phyloP scores from a whole-genome alignment of 2,113 vertebrate species.

The Chroicocephalus ridibundus region DNA sequence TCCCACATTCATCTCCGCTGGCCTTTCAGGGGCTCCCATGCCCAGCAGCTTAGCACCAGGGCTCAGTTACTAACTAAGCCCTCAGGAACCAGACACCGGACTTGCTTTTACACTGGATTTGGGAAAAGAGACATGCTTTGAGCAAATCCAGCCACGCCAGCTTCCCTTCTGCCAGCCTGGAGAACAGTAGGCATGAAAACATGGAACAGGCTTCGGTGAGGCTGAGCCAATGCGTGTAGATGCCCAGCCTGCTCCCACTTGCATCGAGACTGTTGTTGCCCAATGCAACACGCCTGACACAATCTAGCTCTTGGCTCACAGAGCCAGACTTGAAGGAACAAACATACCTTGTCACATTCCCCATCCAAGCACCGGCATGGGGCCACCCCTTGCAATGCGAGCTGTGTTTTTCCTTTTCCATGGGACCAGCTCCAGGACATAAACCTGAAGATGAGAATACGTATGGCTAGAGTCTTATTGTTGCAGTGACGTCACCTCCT shows the following conservation, averaged over 20 bases:
- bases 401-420: not conserved
- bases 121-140: not conserved
- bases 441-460: not conserved
- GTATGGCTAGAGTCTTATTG: not conserved
- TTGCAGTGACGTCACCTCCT: not conserved
- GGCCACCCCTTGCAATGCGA: not conserved
- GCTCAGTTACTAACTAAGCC: not conserved
- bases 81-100: not conserved
- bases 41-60: not conserved
- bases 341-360: conserved; percentile 14
- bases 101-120: not conserved
- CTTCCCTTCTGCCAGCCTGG: not conserved
- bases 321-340: not conserved
- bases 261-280: not conserved
- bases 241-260: not conserved
- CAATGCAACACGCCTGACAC: not conserved
- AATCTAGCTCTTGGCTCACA: not conserved
- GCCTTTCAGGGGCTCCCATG: not conserved
- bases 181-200: not conserved
- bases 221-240: not conserved
- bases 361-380: not conserved
- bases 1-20: not conserved
- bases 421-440: not conserved
- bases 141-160: not conserved
- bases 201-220: not conserved